Percentiles rank a stretch among this genome's conserved stretches.
phyloP scores from a whole-genome alignment of 2,113 vertebrate genomes.

The Lonchura striata region DNA sequence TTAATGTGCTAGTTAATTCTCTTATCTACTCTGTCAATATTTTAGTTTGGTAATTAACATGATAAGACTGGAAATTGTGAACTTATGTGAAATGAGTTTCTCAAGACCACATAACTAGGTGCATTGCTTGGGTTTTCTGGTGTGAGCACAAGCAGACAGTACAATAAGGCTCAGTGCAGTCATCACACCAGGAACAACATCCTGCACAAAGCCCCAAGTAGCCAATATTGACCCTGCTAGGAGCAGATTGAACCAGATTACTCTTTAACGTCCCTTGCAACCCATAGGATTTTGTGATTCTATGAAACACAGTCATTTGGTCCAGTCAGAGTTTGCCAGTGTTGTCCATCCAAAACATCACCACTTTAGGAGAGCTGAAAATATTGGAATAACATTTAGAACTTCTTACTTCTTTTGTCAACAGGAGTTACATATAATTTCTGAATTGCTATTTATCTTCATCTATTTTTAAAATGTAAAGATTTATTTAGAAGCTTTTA shows the following conservation, averaged over 20 bases:
- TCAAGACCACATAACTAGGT: neutral
- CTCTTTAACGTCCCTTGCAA: neutral
- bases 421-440: neutral
- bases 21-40: neutral
- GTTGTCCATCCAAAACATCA: neutral
- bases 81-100: neutral
- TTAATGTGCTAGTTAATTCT: neutral
- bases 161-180: neutral
- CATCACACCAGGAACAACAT: accelerated
- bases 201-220: neutral
- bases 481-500: conserved; percentile 22
- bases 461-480: neutral
- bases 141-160: neutral
- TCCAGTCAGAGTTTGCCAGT: neutral
- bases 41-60: neutral
- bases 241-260: neutral
- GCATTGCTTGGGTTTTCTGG: neutral
- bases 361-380: neutral
- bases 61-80: neutral
- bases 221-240: neutral
- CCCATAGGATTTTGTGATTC: neutral
- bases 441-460: neutral
- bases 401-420: neutral
- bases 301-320: neutral
- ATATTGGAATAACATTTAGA: neutral